A percentile compares a stretch with the other conserved stretches of the same genome.
phyloP scores from a whole-genome alignment of 2,797 vertebrate species.

The Adelosebastes latens region DNA sequence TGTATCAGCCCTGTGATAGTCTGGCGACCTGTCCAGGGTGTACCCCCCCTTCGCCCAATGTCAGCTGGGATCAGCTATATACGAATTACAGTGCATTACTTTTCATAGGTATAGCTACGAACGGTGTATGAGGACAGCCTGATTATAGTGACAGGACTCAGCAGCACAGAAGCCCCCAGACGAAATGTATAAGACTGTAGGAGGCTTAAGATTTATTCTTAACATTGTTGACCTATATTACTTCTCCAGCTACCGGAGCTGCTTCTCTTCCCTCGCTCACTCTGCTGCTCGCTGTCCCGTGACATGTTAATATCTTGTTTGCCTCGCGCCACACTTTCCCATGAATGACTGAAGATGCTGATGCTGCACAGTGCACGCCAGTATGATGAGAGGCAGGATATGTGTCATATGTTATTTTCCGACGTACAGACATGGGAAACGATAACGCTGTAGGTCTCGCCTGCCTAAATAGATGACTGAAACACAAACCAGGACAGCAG shows the following conservation, averaged over 20 bases:
- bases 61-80: too few species aligned
- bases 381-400: conserved; percentile 13
- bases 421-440: conserved; percentile 25
- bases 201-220: background rate
- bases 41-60: too few species aligned
- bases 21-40: too few species aligned
- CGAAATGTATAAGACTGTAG: background rate
- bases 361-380: conserved; percentile 1
- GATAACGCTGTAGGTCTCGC: background rate
- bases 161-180: background rate
- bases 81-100: background rate
- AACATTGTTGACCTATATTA: conserved; percentile 2
- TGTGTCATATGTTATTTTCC: background rate
- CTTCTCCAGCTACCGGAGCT: background rate
- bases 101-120: background rate
- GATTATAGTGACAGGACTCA: background rate
- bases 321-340: conserved; percentile 11
- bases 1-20: too few species aligned
- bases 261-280: background rate
- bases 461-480: conserved; percentile 41
- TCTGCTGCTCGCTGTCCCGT: conserved; percentile 6
- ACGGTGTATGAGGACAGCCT: background rate
- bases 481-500: conserved; percentile 26
- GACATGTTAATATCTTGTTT: conserved; percentile 35
- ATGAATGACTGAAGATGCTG: conserved; percentile 35